Conservation (phyloP, 2,888 invertebrate genomes). For the Xanthia togata region DNA sequence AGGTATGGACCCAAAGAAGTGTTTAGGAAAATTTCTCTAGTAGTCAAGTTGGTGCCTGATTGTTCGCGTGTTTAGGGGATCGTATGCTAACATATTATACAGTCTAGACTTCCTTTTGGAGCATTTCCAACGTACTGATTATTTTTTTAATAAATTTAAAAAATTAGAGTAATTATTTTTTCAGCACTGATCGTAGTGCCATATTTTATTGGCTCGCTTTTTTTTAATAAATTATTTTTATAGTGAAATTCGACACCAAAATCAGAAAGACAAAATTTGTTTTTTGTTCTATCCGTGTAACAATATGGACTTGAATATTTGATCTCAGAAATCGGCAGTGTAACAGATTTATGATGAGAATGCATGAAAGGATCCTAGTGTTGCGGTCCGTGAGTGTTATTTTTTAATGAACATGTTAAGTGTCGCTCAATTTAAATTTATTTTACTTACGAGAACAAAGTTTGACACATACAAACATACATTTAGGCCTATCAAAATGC, state of each 20-base stretch:
- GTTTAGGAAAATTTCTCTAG: slow-evolving; percentile 84
- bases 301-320: slow-evolving; percentile 84
- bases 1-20: slow-evolving; percentile 79
- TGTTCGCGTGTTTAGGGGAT: slow-evolving; percentile 77
- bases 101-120: slow-evolving; percentile 82
- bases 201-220: slow-evolving; percentile 88
- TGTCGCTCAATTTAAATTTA: slow-evolving; percentile 75
- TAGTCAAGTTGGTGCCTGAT: slow-evolving; percentile 89
- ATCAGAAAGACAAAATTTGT: slow-evolving; percentile 82
- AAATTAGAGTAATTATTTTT: slow-evolving; percentile 85
- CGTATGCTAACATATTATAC: slow-evolving; percentile 73
- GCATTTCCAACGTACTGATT: slow-evolving; percentile 89
- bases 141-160: slow-evolving; percentile 83
- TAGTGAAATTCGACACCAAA: slow-evolving; percentile 90
- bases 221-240: slow-evolving; percentile 81
- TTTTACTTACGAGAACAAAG: slow-evolving; percentile 61
- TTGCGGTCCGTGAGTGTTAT: slow-evolving; percentile 59
- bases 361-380: slow-evolving; percentile 60
- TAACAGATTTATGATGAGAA: slow-evolving; percentile 65
- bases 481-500: slow-evolving; percentile 79
- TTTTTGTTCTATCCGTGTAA: slow-evolving; percentile 80
- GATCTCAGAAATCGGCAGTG: slow-evolving; percentile 87
- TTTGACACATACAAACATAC: slow-evolving; percentile 59
- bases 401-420: slow-evolving; percentile 64
- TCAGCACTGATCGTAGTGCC: slow-evolving; percentile 89